Evolutionary conservation across 2,888 invertebrate species (phyloP), one percentile per base, ranked within the genome.

Genomic region (Cephus rjabovi): DNA sequence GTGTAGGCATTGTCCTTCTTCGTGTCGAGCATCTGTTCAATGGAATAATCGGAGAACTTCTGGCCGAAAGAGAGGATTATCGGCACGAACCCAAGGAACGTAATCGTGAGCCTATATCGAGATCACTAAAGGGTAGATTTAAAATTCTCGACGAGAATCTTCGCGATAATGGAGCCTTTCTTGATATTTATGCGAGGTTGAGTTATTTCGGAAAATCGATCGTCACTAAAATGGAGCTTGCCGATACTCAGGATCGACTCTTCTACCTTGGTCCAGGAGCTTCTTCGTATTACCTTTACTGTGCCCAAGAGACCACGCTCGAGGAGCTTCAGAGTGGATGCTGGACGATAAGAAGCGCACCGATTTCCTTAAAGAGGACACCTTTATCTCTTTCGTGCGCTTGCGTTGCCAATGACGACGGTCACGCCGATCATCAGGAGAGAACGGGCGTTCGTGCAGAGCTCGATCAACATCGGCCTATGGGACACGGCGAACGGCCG

Each of bases 181-280:
- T 90, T n/a, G 81, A 82, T 70, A 76, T 90, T 4, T 90, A 87
- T 79, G 73, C 87, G 35, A 87, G 90, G 0, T 78, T 90, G 73
- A 90, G 87, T 75, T 86, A 88, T 69, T 82, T 90, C 68, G 89
- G 90, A 11, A 85, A 85, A 69, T 86, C 87, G 69, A 80, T 90
- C 34, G 83, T 87, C 71, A 90, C 90, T 11, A 89, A 90, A 78
- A 83, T 90, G 69, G 83, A 87, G 33, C 71, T 40, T 6, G 81
- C 83, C 0, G 31, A 69, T 34, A 79, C 75, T 69, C 70, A 71
- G 33, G 40, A 71, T 4, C 30, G 31, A 23, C 69, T 81, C 35
- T 90, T 90, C 75, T 87, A 86, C 75, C 87, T 81, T 0, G 85
- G 86, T 34, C 88, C 87, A 73, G 88, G 89, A 33, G 83, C 79